These are phyloP conservation scores for Sesia apiformis DNA, from an alignment of 2,888 invertebrate species.

Conservation along the genomic window DNA sequence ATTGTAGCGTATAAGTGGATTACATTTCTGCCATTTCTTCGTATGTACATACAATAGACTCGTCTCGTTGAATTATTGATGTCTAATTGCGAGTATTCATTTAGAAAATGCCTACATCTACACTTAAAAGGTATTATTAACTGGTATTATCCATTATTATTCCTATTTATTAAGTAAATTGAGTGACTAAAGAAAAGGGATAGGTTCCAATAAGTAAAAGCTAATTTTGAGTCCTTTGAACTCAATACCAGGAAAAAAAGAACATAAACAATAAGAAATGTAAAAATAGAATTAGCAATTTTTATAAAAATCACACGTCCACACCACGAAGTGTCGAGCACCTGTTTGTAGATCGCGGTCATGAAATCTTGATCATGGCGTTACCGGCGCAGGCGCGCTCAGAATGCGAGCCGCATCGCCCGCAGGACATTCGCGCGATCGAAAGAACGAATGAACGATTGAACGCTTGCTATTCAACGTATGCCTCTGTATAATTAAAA, in stretches of 20 bases:
- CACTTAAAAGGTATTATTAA: too few species aligned
- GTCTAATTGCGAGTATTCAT: background rate
- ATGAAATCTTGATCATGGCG: constrained; percentile 50
- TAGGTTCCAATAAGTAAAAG: too few species aligned
- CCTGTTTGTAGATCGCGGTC: constrained; percentile 65
- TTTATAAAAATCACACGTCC: constrained; percentile 6
- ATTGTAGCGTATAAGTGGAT: constrained; percentile 19
- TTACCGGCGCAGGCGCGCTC: constrained; percentile 29
- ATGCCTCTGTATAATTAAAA: constrained; percentile 56
- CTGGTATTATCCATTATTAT: too few species aligned
- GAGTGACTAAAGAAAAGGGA: too few species aligned
- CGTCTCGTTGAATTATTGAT: background rate
- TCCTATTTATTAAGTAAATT: too few species aligned
- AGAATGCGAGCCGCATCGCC: constrained; percentile 45
- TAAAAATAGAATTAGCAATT: background rate
- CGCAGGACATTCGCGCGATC: constrained; percentile 49
- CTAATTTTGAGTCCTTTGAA: too few species aligned
- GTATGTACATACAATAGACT: background rate
- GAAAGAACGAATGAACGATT: constrained; percentile 17
- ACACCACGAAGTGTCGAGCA: constrained; percentile 26
- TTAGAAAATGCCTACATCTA: background rate
- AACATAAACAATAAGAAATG: too few species aligned
- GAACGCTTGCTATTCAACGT: constrained; percentile 46
- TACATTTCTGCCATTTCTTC: constrained; percentile 23
- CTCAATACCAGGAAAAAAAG: too few species aligned